Evolutionary conservation across 2,113 vertebrate species (phyloP).

Genomic region (Aepyceros melampus): DNA sequence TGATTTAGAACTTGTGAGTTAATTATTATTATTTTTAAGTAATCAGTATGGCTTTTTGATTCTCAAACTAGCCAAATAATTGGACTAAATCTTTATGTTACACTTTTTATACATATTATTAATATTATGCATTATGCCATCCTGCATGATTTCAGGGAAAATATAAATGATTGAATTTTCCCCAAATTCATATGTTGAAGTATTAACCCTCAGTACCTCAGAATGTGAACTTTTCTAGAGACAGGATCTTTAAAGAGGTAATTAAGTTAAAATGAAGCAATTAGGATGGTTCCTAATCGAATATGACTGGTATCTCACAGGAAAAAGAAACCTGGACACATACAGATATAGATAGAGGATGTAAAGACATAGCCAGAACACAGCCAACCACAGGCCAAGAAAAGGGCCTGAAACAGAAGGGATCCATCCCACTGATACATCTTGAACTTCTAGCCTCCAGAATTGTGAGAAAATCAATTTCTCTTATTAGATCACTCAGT

Average conservation of each 20-base stretch:
- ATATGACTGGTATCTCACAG: background rate
- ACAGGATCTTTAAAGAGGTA: background rate
- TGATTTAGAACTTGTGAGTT: background rate
- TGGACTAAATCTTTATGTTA: background rate
- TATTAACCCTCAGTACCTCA: background rate
- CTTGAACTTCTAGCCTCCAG: background rate
- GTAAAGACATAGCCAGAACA: background rate
- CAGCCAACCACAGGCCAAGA: background rate
- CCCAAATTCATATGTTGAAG: background rate
- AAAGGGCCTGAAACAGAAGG: background rate
- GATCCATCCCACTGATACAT: accelerated
- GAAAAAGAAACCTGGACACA: background rate
- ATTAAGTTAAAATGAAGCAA: background rate
- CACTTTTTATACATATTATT: background rate
- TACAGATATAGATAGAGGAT: background rate
- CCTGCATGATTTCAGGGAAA: background rate
- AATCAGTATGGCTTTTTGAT: background rate
- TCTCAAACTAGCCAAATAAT: background rate
- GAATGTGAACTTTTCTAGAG: background rate
- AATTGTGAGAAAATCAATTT: background rate
- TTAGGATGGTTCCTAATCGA: background rate
- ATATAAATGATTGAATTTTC: background rate
- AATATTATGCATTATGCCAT: background rate
- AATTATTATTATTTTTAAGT: background rate
- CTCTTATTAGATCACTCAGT: background rate